Conservation (phyloP, 1,140 invertebrate genomes). For the Drosophila orosa region DNA sequence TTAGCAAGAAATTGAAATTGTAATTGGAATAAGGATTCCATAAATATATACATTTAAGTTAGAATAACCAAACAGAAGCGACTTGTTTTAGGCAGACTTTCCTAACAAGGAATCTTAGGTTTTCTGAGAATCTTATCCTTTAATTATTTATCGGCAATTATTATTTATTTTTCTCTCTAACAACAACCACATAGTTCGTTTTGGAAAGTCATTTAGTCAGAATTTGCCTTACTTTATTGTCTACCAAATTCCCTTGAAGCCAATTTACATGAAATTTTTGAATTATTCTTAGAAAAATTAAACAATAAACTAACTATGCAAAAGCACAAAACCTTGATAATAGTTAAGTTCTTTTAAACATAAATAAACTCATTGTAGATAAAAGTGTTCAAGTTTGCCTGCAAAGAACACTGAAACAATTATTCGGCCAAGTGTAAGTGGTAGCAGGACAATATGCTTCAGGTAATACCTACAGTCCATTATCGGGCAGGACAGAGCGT, state of each 20-base stretch:
- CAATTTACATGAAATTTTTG: no score
- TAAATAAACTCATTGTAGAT: neutral
- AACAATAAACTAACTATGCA: no score
- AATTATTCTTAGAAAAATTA: neutral
- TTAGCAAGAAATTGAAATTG: neutral
- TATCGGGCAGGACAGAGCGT: constrained; percentile 20
- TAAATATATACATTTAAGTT: neutral
- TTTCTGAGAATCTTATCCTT: neutral
- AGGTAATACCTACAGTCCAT: constrained; percentile 40
- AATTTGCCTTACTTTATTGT: neutral
- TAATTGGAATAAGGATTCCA: neutral
- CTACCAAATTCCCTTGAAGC: neutral
- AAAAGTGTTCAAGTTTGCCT: neutral
- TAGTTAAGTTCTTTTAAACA: neutral
- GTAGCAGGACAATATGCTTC: constrained; percentile 14
- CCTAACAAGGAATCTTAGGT: no score
- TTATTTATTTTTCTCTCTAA: neutral
- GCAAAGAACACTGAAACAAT: neutral
- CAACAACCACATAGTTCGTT: no score
- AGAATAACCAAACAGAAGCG: neutral
- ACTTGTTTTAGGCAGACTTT: neutral
- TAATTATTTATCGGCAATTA: neutral
- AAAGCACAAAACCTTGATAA: neutral
- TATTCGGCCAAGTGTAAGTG: constrained; percentile 2
- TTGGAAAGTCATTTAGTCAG: neutral